Conservation (phyloP, 2,888 invertebrate genomes). For the Deilephila porcellus region DNA sequence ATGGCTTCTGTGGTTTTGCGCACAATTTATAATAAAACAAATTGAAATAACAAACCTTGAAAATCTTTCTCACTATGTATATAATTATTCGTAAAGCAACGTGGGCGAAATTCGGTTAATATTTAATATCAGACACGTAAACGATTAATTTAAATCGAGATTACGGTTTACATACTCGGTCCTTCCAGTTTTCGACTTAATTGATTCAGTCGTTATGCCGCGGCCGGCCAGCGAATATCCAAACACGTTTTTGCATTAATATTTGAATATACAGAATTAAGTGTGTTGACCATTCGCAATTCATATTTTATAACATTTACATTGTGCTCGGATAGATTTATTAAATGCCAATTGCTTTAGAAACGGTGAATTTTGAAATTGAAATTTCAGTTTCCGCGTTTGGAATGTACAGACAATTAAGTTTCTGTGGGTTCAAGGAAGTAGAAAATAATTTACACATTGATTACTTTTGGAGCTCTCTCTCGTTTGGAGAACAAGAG, state of each 20-base stretch:
- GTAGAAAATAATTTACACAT: background rate
- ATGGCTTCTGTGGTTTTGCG: too few relatives aligned
- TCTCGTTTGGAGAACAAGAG: background rate
- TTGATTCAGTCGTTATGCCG: conserved; percentile 18
- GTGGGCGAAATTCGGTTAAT: background rate
- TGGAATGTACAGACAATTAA: background rate
- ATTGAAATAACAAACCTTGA: background rate
- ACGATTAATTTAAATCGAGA: conserved; percentile 7
- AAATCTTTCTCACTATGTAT: background rate
- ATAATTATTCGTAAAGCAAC: background rate
- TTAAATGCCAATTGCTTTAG: conserved; percentile 21
- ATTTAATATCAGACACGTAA: background rate
- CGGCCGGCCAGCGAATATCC: conserved; percentile 4
- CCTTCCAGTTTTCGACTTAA: conserved; percentile 18
- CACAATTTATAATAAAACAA: background rate
- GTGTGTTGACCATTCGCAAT: conserved; percentile 19
- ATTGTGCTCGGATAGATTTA: conserved; percentile 16
- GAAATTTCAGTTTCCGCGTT: background rate
- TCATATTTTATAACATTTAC: conserved; percentile 24
- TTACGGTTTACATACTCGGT: conserved; percentile 15
- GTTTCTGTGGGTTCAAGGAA: conserved; percentile 3
- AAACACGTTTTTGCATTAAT: conserved; percentile 24
- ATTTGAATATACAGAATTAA: conserved; percentile 25
- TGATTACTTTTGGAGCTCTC: background rate
- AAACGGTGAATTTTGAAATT: conserved; percentile 13